These are phyloP conservation scores for Furcula furcula DNA, from an alignment of 2,888 invertebrate species.

Conservation along the genomic window DNA sequence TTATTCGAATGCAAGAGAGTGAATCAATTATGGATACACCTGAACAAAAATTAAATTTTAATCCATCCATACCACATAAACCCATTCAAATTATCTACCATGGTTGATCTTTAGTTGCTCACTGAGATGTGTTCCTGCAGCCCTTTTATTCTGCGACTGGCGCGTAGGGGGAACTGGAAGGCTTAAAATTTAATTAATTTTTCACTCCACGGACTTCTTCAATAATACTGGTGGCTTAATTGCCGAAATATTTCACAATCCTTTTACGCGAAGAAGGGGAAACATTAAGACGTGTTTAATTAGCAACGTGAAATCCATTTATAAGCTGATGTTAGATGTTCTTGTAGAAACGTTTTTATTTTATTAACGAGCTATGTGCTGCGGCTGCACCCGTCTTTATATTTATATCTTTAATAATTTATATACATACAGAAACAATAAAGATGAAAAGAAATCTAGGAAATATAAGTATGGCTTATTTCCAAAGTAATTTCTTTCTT, in stretches of 20 bases:
- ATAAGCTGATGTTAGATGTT: slow-evolving; percentile 23
- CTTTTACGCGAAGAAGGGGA: slow-evolving; percentile 42
- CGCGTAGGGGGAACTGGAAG: slow-evolving; percentile 58
- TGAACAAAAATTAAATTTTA: slow-evolving; percentile 44
- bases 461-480: too few relatives aligned
- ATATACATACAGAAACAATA: too few relatives aligned
- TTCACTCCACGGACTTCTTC: slow-evolving; percentile 70
- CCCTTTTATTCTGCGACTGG: slow-evolving; percentile 60
- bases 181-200: slow-evolving; percentile 79
- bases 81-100: slow-evolving; percentile 70
- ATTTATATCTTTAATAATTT: too few relatives aligned
- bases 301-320: slow-evolving; percentile 48
- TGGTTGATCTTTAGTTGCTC: slow-evolving; percentile 72
- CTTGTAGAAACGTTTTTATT: too few relatives aligned
- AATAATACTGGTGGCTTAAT: slow-evolving; percentile 62
- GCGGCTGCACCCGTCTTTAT: too few relatives aligned
- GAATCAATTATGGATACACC: slow-evolving; percentile 13
- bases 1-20: neutral
- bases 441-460: too few relatives aligned
- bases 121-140: slow-evolving; percentile 65
- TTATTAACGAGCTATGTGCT: too few relatives aligned
- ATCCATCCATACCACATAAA: slow-evolving; percentile 55
- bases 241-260: slow-evolving; percentile 70
- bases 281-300: slow-evolving; percentile 62
- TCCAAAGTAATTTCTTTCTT: too few relatives aligned